Conservation (phyloP, 92 coral and sea anemone species). For the Bergia puertoricense region DNA sequence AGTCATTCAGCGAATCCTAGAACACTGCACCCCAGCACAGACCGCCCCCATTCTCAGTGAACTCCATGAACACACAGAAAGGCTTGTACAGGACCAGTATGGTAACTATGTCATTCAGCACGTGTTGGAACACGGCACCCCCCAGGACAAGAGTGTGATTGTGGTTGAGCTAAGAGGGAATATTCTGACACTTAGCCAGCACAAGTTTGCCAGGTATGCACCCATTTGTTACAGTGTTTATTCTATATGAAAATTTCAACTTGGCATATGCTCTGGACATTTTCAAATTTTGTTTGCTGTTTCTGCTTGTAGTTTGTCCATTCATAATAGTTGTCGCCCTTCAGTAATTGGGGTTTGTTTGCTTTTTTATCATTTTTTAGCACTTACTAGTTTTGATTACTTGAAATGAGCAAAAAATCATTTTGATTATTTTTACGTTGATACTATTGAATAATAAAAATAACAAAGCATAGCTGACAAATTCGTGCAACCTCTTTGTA, state of each 20-base stretch:
- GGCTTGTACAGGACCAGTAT: constrained; percentile 98
- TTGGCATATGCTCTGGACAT: too few relatives aligned
- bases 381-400: too few relatives aligned
- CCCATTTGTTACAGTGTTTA: background rate
- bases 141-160: constrained; percentile 92
- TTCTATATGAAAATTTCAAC: background rate
- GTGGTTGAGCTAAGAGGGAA: constrained; percentile 91
- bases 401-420: too few relatives aligned
- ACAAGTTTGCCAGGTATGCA: constrained; percentile 96
- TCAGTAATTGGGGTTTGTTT: too few relatives aligned
- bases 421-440: too few relatives aligned
- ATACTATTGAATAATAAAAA: too few relatives aligned
- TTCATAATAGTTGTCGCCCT: too few relatives aligned
- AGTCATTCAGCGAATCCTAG: constrained; percentile 95
- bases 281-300: too few relatives aligned
- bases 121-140: constrained; percentile 95
- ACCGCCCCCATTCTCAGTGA: constrained; percentile 87
- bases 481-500: too few relatives aligned
- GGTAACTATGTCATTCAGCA: constrained; percentile 99
- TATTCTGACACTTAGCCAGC: constrained; percentile 88
- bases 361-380: too few relatives aligned
- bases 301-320: too few relatives aligned
- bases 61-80: constrained; percentile 89
- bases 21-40: constrained; percentile 93
- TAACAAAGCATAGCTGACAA: too few relatives aligned